Evolutionary conservation across 92 coral and sea anemone species (phyloP), one percentile per base, ranked within the genome.

Genomic region (Parazoanthus atlanticus): DNA sequence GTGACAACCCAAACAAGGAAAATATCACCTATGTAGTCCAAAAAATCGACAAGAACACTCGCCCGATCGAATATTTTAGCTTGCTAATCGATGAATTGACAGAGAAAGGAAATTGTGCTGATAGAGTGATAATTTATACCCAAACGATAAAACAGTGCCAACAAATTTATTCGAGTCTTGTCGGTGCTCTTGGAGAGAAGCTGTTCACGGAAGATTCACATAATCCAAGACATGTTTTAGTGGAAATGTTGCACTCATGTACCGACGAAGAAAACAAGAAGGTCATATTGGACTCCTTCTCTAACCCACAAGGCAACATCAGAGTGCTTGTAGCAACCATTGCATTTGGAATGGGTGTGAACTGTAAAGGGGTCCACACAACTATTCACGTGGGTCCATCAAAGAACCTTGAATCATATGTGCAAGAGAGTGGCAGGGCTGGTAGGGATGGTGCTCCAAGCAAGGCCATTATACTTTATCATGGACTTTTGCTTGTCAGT

Each of bases 351-450:
- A 70, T 70, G 74, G 74, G 72, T 23, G 72, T 66, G 72, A 66
- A 66, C 29, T 66, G 72, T 23, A 66, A 66, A 66, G 72, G 72
- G 29, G 74, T 70, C 32, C 74, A 70, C 74, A 70, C 74, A 9
- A 70, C 74, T 70, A 31, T 70, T 28, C 74, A 70, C 33, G 32
- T 70, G 29, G 74, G 74, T 28, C 31, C 74, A n/a, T 70, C 33
- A 1, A 70, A 70, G 74, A 70, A 70, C 74, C 25, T 70, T 70
- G 74, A 70, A 70, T 17, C 74, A 26, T 70, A 70, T 70, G 74
- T 70, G 15, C 74, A 70, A 32, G 74, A 70, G 23, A 70, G 74
- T 70, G 74, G 74, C 74, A 70, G 74, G 74, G 74, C 74, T n/a
- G 74, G 15, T 9, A 70, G 74, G 72, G 56, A 66, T 8, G 72